These are phyloP conservation scores for Dorcus hopei DNA, from an alignment of 2,888 invertebrate genomes.

Conservation along the genomic window DNA sequence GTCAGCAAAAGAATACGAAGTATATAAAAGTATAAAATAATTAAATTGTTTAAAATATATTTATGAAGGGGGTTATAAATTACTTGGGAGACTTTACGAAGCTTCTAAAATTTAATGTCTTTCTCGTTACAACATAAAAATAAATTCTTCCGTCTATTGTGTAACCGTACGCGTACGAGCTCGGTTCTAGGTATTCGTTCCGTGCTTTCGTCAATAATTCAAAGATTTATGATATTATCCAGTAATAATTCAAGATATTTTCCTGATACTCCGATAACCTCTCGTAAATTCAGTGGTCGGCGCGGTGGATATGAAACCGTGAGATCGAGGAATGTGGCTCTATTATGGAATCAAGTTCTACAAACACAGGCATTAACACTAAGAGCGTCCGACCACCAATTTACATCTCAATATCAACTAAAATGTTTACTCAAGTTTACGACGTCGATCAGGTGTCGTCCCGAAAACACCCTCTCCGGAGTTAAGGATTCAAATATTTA, in stretches of 20 bases:
- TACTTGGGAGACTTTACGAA: no score
- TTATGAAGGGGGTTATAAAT: no score
- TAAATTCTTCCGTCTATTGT: no score
- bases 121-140: background rate
- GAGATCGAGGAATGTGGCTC: slow-evolving; percentile 46
- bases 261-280: slow-evolving; percentile 18
- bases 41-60: no score
- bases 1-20: no score
- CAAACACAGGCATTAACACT: slow-evolving; percentile 50
- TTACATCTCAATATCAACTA: slow-evolving; percentile 49
- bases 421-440: slow-evolving; percentile 44
- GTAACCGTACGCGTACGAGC: no score
- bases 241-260: slow-evolving; percentile 19
- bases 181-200: no score
- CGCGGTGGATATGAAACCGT: slow-evolving; percentile 19
- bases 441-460: slow-evolving; percentile 34
- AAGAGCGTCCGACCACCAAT: slow-evolving; percentile 40
- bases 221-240: no score
- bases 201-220: no score
- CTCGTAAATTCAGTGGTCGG: slow-evolving; percentile 23
- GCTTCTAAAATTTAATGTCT: background rate
- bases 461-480: slow-evolving; percentile 17
- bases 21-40: no score
- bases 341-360: slow-evolving; percentile 51
- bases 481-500: no score